Evolutionary conservation across 1,140 invertebrate genomes (phyloP).

Genomic region (Oscheius sp.): DNA sequence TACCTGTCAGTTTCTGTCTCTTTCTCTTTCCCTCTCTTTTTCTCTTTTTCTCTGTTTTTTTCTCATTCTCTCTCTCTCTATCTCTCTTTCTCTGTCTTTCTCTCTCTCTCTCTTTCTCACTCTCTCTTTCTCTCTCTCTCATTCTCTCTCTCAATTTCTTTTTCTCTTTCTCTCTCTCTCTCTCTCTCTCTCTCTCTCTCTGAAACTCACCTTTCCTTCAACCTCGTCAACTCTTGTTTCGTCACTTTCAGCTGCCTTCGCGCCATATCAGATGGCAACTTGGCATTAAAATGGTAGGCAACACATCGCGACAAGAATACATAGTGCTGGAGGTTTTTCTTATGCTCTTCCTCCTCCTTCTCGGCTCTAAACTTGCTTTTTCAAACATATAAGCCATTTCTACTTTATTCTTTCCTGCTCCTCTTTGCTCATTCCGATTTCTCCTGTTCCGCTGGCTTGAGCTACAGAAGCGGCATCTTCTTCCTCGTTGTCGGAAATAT

Average conservation of each 20-base stretch:
- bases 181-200: background rate
- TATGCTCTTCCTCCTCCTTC: constrained; percentile 85
- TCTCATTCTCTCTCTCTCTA: too few relatives aligned
- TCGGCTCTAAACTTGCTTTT: constrained; percentile 64
- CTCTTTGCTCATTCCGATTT: constrained; percentile 51
- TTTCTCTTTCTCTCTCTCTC: too few relatives aligned
- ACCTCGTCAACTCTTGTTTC: constrained; percentile 89
- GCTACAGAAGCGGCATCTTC: constrained; percentile 35
- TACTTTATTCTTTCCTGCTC: constrained; percentile 58
- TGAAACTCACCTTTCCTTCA: constrained; percentile 86
- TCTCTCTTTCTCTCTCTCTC: too few relatives aligned
- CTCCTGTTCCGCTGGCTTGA: constrained; percentile 18
- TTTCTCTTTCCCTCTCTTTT: too few relatives aligned
- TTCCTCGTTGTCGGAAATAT: constrained; percentile 50
- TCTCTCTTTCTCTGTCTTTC: too few relatives aligned
- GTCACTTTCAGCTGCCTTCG: constrained; percentile 86
- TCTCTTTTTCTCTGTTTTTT: background rate
- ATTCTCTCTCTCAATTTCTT: too few relatives aligned
- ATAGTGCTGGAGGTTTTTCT: constrained; percentile 88
- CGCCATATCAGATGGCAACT: constrained; percentile 96
- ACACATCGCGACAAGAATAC: constrained; percentile 96
- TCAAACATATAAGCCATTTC: background rate
- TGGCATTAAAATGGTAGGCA: constrained; percentile 98
- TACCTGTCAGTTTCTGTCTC: background rate
- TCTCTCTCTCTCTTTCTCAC: too few relatives aligned